Conservation (phyloP, 2,113 vertebrate genomes). For the Natator depressus region DNA sequence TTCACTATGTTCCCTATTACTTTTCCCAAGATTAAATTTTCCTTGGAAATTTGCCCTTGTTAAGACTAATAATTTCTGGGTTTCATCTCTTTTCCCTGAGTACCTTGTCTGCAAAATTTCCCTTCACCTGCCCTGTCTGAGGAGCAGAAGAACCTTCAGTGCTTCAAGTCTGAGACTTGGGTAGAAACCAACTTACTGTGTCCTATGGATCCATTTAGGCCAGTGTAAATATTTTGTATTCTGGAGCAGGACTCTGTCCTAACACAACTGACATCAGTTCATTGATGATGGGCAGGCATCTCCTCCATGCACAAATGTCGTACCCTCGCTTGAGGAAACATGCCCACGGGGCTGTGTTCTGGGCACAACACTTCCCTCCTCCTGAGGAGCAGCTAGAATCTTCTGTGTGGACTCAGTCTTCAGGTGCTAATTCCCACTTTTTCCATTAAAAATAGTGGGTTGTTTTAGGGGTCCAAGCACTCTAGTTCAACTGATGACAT, state of each 20-base stretch:
- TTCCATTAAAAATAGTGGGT: neutral
- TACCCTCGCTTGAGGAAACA: neutral
- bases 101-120: neutral
- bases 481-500: neutral
- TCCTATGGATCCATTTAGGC: neutral
- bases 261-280: neutral
- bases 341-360: fast-evolving
- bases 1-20: neutral
- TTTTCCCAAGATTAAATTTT: constrained; percentile 2
- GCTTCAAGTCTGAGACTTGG: neutral
- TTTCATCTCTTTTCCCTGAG: neutral
- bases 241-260: neutral
- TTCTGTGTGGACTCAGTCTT: neutral
- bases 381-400: neutral
- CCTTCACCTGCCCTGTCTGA: neutral
- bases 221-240: neutral
- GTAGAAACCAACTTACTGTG: neutral
- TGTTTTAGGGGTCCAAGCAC: neutral
- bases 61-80: constrained; percentile 2
- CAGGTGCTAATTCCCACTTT: neutral
- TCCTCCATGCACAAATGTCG: neutral
- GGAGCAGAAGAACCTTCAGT: neutral
- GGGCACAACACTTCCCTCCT: neutral
- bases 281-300: no score
- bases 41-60: neutral